Percentiles rank a stretch among this genome's conserved stretches.
Evolutionary conservation across 2,888 invertebrate species (phyloP).

Genomic region (Eutolmus rufibarbis): DNA sequence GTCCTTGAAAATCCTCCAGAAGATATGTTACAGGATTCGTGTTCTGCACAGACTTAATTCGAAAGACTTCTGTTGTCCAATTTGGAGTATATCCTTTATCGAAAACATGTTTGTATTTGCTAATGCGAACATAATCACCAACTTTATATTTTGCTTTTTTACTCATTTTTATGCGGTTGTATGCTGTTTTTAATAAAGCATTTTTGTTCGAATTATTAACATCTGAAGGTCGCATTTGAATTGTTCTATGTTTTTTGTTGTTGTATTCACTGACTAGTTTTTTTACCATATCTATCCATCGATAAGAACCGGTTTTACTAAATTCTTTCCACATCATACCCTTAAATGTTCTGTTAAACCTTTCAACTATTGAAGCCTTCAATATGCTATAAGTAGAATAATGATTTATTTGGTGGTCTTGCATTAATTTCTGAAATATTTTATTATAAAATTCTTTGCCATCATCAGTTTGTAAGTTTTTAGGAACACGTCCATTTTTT

Average conservation of each 20-base stretch:
- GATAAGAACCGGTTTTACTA: background rate
- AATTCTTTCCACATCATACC: background rate
- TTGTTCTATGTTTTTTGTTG: background rate
- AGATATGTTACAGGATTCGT: no score
- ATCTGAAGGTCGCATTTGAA: background rate
- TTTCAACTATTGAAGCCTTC: constrained; percentile 13
- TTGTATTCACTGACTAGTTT: background rate
- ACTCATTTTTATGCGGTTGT: no score
- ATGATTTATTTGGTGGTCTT: constrained; percentile 3
- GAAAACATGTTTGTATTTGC: background rate
- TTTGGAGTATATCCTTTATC: background rate
- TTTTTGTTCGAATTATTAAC: no score
- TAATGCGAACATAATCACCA: constrained; percentile 11
- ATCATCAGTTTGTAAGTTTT: background rate
- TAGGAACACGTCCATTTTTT: background rate
- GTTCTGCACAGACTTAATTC: background rate
- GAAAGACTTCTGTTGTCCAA: background rate
- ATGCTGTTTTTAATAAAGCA: no score
- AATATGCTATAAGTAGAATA: background rate
- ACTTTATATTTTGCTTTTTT: background rate
- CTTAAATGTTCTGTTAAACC: background rate
- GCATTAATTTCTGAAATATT: background rate
- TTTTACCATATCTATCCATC: constrained; percentile 1
- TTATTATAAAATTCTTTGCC: background rate
- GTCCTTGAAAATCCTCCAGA: no score